A percentile compares a stretch with the other conserved stretches of the same genome.
Evolutionary conservation across 1,140 invertebrate genomes (phyloP).

Genomic region (Littorina saxatilis): DNA sequence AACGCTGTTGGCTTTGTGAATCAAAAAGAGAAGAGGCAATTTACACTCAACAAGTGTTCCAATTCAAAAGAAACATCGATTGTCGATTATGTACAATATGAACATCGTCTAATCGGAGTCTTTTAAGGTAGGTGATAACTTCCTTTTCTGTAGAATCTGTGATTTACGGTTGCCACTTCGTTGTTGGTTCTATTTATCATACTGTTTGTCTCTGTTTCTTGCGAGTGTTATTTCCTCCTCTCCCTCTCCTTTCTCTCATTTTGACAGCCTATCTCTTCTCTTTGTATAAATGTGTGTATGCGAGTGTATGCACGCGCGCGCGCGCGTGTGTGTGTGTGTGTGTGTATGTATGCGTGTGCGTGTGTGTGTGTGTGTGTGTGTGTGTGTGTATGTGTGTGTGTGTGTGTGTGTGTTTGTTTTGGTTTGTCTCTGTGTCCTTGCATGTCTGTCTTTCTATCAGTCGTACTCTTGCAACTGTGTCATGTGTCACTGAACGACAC

Average conservation of each 20-base stretch:
- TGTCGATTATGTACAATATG: no score
- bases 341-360: slow-evolving; percentile 1
- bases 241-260: neutral
- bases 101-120: no score
- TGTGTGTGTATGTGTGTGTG: slow-evolving; percentile 1
- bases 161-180: no score
- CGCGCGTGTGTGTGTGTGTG: slow-evolving; percentile 5
- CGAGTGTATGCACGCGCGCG: neutral
- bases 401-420: slow-evolving; percentile 5
- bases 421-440: neutral
- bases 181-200: no score
- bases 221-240: neutral
- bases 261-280: neutral
- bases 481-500: neutral
- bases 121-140: no score
- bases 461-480: neutral
- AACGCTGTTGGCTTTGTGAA: no score
- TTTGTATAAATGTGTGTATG: neutral
- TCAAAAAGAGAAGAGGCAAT: no score
- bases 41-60: no score
- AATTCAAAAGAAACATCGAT: no score
- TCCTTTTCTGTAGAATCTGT: no score
- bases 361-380: slow-evolving; percentile 15
- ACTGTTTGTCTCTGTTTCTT: neutral
- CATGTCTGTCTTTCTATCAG: neutral